Evolutionary conservation across 2,888 invertebrate genomes (phyloP), one percentile per base, ranked within the genome.

Genomic region (Carpatolechia fugitivella): DNA sequence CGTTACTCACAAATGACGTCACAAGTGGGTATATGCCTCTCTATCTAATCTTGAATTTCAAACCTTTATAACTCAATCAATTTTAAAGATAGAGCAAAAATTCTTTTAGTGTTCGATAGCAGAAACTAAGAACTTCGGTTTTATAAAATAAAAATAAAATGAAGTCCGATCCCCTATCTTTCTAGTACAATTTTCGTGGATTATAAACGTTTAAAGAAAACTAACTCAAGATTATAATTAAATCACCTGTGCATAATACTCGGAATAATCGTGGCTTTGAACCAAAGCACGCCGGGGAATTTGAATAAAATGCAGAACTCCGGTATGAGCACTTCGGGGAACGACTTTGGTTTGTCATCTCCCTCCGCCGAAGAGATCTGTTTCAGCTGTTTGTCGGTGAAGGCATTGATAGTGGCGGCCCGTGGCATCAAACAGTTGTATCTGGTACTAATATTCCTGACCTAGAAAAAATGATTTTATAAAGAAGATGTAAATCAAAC

Each of bases 201-300:
- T n/a, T n/a, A n/a, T n/a, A n/a, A n/a, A n/a, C n/a, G n/a, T n/a
- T n/a, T n/a, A n/a, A n/a, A n/a, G n/a, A n/a, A n/a, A n/a, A n/a
- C n/a, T n/a, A n/a, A n/a, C 35, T n/a, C 5, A 35, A n/a, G 35
- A 2, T n/a, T 13, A 35, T 35, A 40, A 11, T 46, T 7, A 46
- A 48, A 24, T 50, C 93, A 85, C 74, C 99, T 93, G 72, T 97
- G 96, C 30, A 99, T 72, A 56, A 98, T 92, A 16, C 96, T 94
- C 0, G 99, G 99, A 55, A 99, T 74, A 53, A 95, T 92, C 1
- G 93, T 92, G 0, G 96, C 94, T 80, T 98, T 97, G 18, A 95
- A 90, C 96, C 98, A 98, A 57, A 98, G 87, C 10, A 94, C 86
- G 14, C 94, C 92, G 0, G 96, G 95, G 72, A 93, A 95, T 0